Evolutionary conservation across 2,113 vertebrate genomes (phyloP).

Genomic region (Indicator maculatus): DNA sequence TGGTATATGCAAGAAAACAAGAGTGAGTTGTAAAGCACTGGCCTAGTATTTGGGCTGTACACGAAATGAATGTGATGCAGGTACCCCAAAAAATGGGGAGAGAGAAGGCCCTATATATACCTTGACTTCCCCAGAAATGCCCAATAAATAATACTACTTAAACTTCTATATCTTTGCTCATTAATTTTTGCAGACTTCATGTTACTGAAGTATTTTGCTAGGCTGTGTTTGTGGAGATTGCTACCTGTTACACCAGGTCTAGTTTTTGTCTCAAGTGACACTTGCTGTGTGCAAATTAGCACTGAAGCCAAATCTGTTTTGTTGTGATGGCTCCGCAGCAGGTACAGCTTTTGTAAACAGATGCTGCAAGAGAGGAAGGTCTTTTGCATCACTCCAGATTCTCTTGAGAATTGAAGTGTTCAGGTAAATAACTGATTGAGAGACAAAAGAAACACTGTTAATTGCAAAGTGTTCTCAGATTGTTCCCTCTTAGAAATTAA

Average conservation of each 20-base stretch:
- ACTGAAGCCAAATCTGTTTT: constrained; percentile 24
- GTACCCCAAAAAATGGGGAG: neutral
- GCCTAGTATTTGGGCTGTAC: neutral
- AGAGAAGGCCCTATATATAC: neutral
- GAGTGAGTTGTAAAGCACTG: neutral
- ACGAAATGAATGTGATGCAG: neutral
- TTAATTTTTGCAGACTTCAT: neutral
- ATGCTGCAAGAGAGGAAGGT: constrained; percentile 47
- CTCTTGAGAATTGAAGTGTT: constrained; percentile 50
- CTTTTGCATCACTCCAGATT: constrained; percentile 59
- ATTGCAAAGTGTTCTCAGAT: neutral
- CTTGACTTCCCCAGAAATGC: neutral
- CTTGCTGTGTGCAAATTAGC: neutral
- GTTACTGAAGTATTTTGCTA: neutral
- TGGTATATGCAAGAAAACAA: neutral
- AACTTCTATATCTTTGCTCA: neutral
- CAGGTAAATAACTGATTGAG: constrained; percentile 21
- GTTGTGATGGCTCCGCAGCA: constrained; percentile 26
- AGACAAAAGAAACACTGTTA: constrained; percentile 23
- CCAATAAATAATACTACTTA: neutral
- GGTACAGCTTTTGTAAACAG: constrained; percentile 46
- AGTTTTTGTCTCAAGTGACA: constrained; percentile 46
- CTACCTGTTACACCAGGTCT: neutral
- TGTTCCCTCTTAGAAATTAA: neutral
- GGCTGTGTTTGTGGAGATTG: neutral